A percentile compares a stretch with the other conserved stretches of the same genome.
These are phyloP conservation scores for Regulus satrapa DNA, from an alignment of 2,113 vertebrate genomes.

Conservation along the genomic window DNA sequence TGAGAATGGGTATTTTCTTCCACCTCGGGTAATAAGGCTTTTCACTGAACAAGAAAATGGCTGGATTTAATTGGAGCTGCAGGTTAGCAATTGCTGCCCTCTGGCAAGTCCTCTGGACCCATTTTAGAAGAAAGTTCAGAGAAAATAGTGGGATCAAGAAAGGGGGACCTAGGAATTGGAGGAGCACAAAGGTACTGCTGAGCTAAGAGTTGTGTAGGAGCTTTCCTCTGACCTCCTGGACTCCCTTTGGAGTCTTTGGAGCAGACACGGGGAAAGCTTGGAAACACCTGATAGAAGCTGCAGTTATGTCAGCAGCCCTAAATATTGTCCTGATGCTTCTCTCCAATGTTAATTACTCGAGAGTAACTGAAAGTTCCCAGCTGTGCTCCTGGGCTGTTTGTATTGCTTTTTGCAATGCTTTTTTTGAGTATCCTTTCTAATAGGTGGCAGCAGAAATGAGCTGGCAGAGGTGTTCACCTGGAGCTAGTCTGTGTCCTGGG, in stretches of 20 bases:
- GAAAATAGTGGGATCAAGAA: neutral
- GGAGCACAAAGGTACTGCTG: neutral
- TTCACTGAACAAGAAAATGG: neutral
- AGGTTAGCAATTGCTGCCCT: neutral
- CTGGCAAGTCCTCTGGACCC: neutral
- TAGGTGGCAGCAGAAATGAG: neutral
- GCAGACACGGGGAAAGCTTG: neutral
- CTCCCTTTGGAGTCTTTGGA: neutral
- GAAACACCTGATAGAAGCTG: neutral
- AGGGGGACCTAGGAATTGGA: neutral
- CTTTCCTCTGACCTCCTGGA: neutral
- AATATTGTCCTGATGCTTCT: neutral
- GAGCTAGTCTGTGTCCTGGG: neutral
- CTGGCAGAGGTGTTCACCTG: neutral
- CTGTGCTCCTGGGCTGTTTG: neutral
- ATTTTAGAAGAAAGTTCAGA: neutral
- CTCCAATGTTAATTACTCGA: neutral
- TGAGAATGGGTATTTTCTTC: neutral
- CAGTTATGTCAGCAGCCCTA: neutral
- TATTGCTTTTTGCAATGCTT: neutral
- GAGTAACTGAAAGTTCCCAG: neutral
- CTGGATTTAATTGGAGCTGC: neutral
- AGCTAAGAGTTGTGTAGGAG: neutral
- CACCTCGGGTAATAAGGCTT: fast-evolving
- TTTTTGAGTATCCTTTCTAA: neutral